Base-by-base conservation (phyloP, 2,797 vertebrate genomes). In the Eulemur rubriventer region DNA sequence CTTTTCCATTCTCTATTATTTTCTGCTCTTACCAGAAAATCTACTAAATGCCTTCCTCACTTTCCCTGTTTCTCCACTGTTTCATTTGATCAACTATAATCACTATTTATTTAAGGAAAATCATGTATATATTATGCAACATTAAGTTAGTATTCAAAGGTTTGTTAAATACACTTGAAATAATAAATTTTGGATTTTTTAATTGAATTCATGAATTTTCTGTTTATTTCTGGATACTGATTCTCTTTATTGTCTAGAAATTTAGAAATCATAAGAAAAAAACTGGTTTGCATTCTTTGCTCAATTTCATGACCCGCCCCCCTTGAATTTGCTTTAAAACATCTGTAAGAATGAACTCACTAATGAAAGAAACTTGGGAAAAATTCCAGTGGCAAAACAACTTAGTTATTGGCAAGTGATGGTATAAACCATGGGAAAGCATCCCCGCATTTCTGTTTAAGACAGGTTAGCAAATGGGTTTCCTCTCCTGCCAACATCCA, bases 121-220 rank as follows among this genome's bases (percentile, higher is more conserved):
- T 33, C 73, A 85, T 30, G 4, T 57, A 72, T 73, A 41, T 88
- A 80, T 83, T 52, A 18, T 38, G 26, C 16, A 69, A 9, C 28
- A 90, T 72, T 81, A 57, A 91, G n/a, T 90, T 94, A 12, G 35
- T 65, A 63, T 85, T 81, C 75, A 93, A 91, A 79, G 6, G 52
- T 88, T 95, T 95, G n/a, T 94, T 96, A 79, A 97, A 92, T 88
- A 78, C 75, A 85, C 72, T 65, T 30, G 41, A 93, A 95, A 55
- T 35, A 78, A 55, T 55, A 55, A 35, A 61, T 84, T 96, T 95
- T 57, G 4, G 70, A 75, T 72, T 82, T 95, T 87, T 88, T 83
- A 55, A 43, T 46, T 86, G 57, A 96, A 91, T 93, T 96, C 55
- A 7, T 91, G 38, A 52, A 94, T 50, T 94, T 93, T 95, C 30